Percentiles rank a stretch among this genome's conserved stretches.
Conservation (phyloP, 2,888 invertebrate species). For the Ennomos fuscantarius region DNA sequence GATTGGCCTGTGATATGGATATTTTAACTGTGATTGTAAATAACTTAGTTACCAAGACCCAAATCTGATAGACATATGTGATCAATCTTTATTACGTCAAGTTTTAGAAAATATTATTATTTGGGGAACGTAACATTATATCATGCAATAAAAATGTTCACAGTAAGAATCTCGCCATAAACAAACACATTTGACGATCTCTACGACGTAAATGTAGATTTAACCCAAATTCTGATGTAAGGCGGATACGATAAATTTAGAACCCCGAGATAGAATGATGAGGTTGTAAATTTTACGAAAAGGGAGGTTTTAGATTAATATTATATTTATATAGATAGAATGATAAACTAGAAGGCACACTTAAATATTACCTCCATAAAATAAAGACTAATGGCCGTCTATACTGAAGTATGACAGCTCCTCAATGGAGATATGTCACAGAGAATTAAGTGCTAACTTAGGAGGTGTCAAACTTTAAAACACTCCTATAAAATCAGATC, state of each 20-base stretch:
- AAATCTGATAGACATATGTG: constrained; percentile 24
- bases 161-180: constrained; percentile 19
- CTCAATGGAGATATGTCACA: too few species aligned
- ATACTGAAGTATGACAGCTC: too few species aligned
- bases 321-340: too few species aligned
- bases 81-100: constrained; percentile 30
- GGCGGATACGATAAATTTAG: constrained; percentile 48
- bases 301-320: too few species aligned
- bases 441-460: too few species aligned
- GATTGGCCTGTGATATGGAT: constrained; percentile 49
- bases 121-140: constrained; percentile 15
- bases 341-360: too few species aligned
- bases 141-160: constrained; percentile 21
- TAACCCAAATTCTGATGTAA: constrained; percentile 50
- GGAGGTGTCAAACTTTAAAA: too few species aligned
- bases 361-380: neutral
- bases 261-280: constrained; percentile 41
- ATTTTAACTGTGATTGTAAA: constrained; percentile 46
- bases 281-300: neutral
- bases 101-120: constrained; percentile 14
- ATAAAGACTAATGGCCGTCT: too few species aligned
- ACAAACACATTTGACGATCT: constrained; percentile 21
- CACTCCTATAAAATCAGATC: too few species aligned
- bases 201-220: constrained; percentile 31
- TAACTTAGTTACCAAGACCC: constrained; percentile 37